Evolutionary conservation across 2,113 vertebrate genomes (phyloP).

Genomic region (Rhegmatorhina hoffmannsi): DNA sequence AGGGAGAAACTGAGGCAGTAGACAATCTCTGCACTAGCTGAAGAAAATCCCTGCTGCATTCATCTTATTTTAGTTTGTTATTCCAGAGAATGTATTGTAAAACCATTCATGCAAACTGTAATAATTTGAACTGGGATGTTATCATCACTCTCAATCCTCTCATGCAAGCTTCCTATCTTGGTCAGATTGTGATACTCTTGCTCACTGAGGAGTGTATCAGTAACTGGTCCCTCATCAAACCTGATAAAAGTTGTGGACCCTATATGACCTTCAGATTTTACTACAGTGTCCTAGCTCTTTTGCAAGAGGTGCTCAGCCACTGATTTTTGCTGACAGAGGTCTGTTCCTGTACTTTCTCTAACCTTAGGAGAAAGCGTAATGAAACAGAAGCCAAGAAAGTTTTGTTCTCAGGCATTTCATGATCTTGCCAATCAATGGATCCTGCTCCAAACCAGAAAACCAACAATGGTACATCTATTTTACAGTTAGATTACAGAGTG

Average conservation of each 20-base stretch:
- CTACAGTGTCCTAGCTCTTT: not conserved
- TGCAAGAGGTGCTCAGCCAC: not conserved
- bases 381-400: not conserved
- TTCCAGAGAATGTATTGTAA: not conserved
- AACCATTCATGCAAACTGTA: not conserved
- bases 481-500: not conserved
- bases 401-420: not conserved
- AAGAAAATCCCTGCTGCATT: not conserved
- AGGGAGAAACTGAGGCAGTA: not conserved
- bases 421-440: not conserved
- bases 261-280: not conserved
- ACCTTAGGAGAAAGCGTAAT: not conserved
- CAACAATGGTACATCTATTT: not conserved
- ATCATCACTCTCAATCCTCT: not conserved
- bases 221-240: not conserved
- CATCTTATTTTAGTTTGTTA: not conserved
- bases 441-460: not conserved
- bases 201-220: not conserved
- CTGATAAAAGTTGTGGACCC: not conserved
- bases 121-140: not conserved
- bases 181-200: not conserved
- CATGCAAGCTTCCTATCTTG: not conserved
- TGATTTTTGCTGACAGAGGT: not conserved
- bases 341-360: not conserved
- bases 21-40: not conserved